Evolutionary conservation across 2,113 vertebrate species (phyloP), one percentile per base, ranked within the genome.

Genomic region (Coptodon rendalli): DNA sequence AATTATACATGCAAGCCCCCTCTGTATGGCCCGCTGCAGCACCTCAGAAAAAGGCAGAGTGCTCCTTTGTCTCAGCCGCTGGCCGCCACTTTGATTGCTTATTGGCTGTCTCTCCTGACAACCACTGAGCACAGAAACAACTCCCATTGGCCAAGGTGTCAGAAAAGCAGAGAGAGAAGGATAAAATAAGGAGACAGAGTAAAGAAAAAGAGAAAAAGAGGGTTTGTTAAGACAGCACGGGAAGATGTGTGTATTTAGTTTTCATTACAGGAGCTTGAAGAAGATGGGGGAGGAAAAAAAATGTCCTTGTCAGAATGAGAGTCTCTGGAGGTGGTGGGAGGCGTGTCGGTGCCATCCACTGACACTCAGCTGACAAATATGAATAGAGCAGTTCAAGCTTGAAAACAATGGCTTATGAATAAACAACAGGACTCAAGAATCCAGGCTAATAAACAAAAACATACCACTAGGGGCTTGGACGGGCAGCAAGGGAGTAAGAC

Each of bases 51-150:
- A 86, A 93, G 94, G 96, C 91, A 91, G 92, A 92, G 95, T 94
- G 92, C 91, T 94, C 57, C 97, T 97, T 97, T 97, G 95, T 96
- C 96, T 98, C 97, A 96, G 96, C 97, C 94, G 96, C 97, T 96
- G 94, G 91, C 93, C 95, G 95, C 95, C 96, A 94, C 97, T 97
- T 97, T 96, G 97, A 97, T 97, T 98, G 97, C 97, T 97, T 97
- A 98, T 97, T 98, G 98, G 97, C 97, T 97, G 97, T 98, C 97
- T 97, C 96, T 97, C 96, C 96, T 99, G 98, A 98, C 97, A 99
- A 97, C 97, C 97, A 96, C 91, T 91, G 97, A 97, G 96, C 96
- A 97, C 96, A 97, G 96, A 93, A 96, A 96, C 97, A 98, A 97
- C 97, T 98, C 97, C 97, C 97, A 97, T 97, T 97, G 98, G 97